Evolutionary conservation across 2,888 invertebrate species (phyloP), one percentile per base, ranked within the genome.

Genomic region (Eupithecia exiguata): DNA sequence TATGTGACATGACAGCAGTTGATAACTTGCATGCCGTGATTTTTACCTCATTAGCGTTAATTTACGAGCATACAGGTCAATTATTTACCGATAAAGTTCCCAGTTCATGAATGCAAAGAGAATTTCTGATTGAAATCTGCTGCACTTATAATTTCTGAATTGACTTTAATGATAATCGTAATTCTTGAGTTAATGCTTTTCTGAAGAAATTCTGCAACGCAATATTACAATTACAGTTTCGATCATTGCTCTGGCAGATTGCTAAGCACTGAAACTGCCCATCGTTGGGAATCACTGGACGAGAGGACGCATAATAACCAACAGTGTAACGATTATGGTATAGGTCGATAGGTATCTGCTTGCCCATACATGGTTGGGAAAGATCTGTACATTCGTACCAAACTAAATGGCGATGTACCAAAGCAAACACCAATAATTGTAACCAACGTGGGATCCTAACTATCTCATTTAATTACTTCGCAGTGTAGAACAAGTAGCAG

Each of bases 21-120:
- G 73, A 76, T 76, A 73, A 76, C 73, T 76, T 21, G 66, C 71
- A 62, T 85, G 86, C 83, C 87, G 88, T 89, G 87, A 88, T 88
- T 91, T 89, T 91, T 87, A 85, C 85, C 87, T 91, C 89, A 91
- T 92, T 92, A 91, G 88, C 84, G 68, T 91, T 90, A 90, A 91
- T 91, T 91, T 92, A 91, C 88, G 88, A 86, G 84, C 85, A 82
- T 86, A 85, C 87, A 77, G 87, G 86, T 87, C 88, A 90, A 88
- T 90, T 86, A 89, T 89, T 86, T 87, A 91, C 88, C 89, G 90
- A 89, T 89, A 87, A 91, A 85, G 88, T 88, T 86, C 86, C 84
- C 83, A 81, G 83, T 84, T 82, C 84, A 91, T 82, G 91, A 90
- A 89, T 85, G 86, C 82, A 83, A 86, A 84, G 85, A 87, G 86